Conservation (phyloP, 2,888 invertebrate genomes). For the Tanypteryx hageni region DNA sequence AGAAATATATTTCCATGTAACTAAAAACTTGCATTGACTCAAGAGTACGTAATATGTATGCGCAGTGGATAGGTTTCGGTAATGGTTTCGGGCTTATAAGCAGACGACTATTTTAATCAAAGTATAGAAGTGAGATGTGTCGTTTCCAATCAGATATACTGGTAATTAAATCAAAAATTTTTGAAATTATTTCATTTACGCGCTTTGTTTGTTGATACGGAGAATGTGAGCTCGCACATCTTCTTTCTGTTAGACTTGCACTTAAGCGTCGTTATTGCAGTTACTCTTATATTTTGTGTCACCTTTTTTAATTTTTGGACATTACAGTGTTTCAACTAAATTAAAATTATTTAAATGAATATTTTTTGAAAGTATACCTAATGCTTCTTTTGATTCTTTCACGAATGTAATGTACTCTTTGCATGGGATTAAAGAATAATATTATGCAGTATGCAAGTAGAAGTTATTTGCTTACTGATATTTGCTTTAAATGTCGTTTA, state of each 20-base stretch:
- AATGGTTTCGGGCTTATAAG: conserved; percentile 40
- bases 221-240: conserved; percentile 45
- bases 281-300: conserved; percentile 30
- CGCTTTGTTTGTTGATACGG: conserved; percentile 48
- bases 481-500: conserved; percentile 53
- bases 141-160: neutral
- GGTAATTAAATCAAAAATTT: neutral
- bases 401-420: neutral
- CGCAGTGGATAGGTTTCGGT: conserved; percentile 38
- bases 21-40: conserved; percentile 14
- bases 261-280: conserved; percentile 59
- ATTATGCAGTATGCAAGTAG: conserved; percentile 18
- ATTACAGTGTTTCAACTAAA: conserved; percentile 18
- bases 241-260: conserved; percentile 42
- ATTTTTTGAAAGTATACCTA: neutral
- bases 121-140: conserved; percentile 45
- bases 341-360: neutral
- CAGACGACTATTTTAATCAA: conserved; percentile 46
- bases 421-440: neutral
- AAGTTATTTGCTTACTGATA: conserved; percentile 6
- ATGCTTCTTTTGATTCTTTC: neutral
- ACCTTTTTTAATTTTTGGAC: conserved; percentile 18
- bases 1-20: neutral
- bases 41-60: conserved; percentile 38
- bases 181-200: neutral